Evolutionary conservation across 2,797 vertebrate species (phyloP).

Genomic region (Cuniculus paca): DNA sequence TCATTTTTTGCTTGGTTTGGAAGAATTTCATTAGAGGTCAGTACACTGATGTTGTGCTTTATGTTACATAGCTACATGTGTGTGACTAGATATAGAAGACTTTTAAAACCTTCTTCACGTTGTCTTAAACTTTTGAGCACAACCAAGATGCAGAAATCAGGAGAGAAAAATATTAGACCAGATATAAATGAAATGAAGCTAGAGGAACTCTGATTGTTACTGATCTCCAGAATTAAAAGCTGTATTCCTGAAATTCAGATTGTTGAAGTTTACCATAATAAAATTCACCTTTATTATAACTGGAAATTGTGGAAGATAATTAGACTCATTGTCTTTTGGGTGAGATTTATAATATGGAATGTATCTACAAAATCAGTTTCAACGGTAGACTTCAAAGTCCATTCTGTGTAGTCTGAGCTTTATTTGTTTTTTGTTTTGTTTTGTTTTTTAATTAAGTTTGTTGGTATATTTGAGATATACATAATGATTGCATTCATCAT

Average conservation of each 20-base stretch:
- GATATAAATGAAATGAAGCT: constrained; percentile 60
- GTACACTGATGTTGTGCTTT: constrained; percentile 76
- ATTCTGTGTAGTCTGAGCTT: constrained; percentile 22
- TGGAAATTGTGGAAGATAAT: constrained; percentile 47
- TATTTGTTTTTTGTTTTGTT: background rate
- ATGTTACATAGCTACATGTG: background rate
- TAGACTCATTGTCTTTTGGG: constrained; percentile 25
- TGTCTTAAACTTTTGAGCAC: constrained; percentile 34
- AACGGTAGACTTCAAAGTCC: background rate
- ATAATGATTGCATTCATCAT: background rate
- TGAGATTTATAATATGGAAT: constrained; percentile 18
- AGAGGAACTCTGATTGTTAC: constrained; percentile 46
- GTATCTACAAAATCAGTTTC: constrained; percentile 34
- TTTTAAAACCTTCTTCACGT: background rate
- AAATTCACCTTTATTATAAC: constrained; percentile 41
- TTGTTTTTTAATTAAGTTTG: background rate
- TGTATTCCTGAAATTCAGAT: constrained; percentile 61
- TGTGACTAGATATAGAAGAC: background rate
- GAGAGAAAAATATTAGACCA: constrained; percentile 14
- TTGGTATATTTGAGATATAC: background rate
- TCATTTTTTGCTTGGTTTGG: constrained; percentile 99
- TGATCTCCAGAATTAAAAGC: constrained; percentile 55
- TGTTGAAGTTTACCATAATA: constrained; percentile 49
- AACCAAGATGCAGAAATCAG: background rate
- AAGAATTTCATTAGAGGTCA: constrained; percentile 98